These are phyloP conservation scores for Colletes collaris DNA, from an alignment of 2,888 invertebrate genomes.

Conservation along the genomic window DNA sequence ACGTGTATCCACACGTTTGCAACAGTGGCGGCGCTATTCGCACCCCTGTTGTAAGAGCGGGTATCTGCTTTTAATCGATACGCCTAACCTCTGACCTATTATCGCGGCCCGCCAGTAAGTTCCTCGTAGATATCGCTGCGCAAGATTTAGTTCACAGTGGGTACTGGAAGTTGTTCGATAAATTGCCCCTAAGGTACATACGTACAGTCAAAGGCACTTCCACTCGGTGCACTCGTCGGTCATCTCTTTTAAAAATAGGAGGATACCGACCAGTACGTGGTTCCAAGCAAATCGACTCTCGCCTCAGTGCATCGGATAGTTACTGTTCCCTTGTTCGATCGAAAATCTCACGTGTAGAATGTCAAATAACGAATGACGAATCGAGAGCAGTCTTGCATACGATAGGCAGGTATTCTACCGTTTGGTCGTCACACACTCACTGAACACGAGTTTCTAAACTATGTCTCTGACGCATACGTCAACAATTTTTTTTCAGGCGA, in stretches of 20 bases:
- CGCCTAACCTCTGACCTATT: conserved; percentile 71
- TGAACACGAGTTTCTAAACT: not conserved
- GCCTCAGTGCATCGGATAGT: conserved; percentile 2
- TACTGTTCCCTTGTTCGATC: conserved; percentile 26
- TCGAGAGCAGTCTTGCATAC: conserved; percentile 15
- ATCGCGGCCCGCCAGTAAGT: conserved; percentile 58
- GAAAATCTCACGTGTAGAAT: conserved; percentile 8
- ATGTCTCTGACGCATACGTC: too few relatives aligned
- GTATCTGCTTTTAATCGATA: conserved; percentile 69
- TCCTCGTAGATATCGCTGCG: conserved; percentile 68
- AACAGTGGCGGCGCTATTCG: conserved; percentile 51
- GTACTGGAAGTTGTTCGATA: conserved; percentile 55
- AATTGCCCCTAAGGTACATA: conserved; percentile 48
- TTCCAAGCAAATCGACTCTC: conserved; percentile 17
- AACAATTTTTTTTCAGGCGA: too few relatives aligned
- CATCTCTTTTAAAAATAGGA: conserved; percentile 50
- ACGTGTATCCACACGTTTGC: conserved; percentile 32
- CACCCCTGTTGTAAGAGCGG: conserved; percentile 60
- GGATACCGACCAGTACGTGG: conserved; percentile 11
- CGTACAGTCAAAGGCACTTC: conserved; percentile 55
- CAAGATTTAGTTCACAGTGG: conserved; percentile 59
- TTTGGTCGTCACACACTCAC: not conserved
- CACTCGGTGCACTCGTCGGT: conserved; percentile 27
- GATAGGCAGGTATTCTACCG: not conserved
- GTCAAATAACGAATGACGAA: conserved; percentile 17